Percentiles rank a stretch among this genome's conserved stretches.
These are phyloP conservation scores for Neoaliturus tenellus DNA, from an alignment of 2,888 invertebrate species.

Conservation along the genomic window DNA sequence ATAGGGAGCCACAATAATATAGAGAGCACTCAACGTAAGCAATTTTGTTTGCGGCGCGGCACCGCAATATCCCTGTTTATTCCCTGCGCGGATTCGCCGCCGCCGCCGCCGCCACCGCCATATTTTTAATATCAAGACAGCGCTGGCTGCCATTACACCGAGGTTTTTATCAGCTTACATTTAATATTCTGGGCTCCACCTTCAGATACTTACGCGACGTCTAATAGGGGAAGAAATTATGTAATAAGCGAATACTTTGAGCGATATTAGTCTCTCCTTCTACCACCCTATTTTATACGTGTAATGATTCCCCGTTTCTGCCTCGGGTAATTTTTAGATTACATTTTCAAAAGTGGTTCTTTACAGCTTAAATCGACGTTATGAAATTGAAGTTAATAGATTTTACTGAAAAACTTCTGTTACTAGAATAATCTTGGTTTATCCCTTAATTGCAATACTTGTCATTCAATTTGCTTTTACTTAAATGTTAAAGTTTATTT, in stretches of 20 bases:
- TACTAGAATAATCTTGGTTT: too few relatives aligned
- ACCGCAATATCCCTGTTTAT: constrained; percentile 51
- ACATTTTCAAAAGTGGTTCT: too few relatives aligned
- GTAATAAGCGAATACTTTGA: constrained; percentile 41
- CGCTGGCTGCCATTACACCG: constrained; percentile 21
- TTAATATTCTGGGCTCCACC: constrained; percentile 50
- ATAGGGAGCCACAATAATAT: constrained; percentile 32
- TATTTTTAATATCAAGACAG: constrained; percentile 53
- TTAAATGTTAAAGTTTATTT: too few relatives aligned
- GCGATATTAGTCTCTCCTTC: constrained; percentile 24
- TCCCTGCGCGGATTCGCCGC: constrained; percentile 29
- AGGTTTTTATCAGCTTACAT: constrained; percentile 41
- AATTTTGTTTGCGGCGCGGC: constrained; percentile 43
- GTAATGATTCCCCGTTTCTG: not conserved
- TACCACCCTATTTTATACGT: not conserved
- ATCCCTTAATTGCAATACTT: too few relatives aligned
- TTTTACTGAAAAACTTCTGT: too few relatives aligned
- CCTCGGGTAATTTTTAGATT: not conserved
- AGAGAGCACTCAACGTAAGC: constrained; percentile 36
- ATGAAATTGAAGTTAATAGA: too few relatives aligned
- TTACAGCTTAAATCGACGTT: too few relatives aligned
- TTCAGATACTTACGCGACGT: constrained; percentile 10
- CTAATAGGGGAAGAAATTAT: constrained; percentile 30
- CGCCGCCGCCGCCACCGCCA: constrained; percentile 42
- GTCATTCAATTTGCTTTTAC: too few relatives aligned